These are phyloP conservation scores for Ranitomeya imitator DNA, from an alignment of 2,113 vertebrate genomes.

Conservation along the genomic window DNA sequence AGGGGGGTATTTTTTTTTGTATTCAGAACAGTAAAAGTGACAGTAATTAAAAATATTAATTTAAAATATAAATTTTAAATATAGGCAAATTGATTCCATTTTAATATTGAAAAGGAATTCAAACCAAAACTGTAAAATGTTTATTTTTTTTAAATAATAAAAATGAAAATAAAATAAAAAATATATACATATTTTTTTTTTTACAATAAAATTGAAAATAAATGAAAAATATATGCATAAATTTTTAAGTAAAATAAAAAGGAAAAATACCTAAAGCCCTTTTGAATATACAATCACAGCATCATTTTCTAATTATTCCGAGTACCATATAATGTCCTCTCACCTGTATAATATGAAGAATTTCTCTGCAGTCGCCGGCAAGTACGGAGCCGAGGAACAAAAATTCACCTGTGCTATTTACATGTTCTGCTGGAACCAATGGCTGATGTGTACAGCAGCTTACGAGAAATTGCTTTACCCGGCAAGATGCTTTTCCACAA, in stretches of 20 bases:
- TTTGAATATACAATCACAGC: background rate
- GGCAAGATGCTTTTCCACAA: slow-evolving; percentile 23
- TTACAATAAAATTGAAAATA: background rate
- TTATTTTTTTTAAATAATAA: background rate
- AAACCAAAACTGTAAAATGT: no score
- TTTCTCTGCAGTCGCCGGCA: slow-evolving; percentile 52
- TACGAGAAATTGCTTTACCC: slow-evolving; percentile 11
- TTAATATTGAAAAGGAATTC: no score
- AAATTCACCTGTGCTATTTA: background rate
- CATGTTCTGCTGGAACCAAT: slow-evolving; percentile 43
- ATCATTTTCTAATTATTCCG: background rate
- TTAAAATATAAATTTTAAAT: no score
- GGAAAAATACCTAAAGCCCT: background rate
- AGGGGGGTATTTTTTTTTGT: background rate
- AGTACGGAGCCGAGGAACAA: slow-evolving; percentile 5
- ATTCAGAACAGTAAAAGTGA: background rate
- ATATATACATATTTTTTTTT: background rate
- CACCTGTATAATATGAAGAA: slow-evolving; percentile 59
- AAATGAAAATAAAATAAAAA: background rate
- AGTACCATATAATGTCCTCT: slow-evolving; percentile 20
- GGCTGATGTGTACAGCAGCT: background rate
- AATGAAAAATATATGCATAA: background rate
- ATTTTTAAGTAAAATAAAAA: background rate
- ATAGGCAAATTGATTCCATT: no score
- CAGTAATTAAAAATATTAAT: no score